Conservation (phyloP, 1,140 invertebrate species). For the Bombus soroeensis region DNA sequence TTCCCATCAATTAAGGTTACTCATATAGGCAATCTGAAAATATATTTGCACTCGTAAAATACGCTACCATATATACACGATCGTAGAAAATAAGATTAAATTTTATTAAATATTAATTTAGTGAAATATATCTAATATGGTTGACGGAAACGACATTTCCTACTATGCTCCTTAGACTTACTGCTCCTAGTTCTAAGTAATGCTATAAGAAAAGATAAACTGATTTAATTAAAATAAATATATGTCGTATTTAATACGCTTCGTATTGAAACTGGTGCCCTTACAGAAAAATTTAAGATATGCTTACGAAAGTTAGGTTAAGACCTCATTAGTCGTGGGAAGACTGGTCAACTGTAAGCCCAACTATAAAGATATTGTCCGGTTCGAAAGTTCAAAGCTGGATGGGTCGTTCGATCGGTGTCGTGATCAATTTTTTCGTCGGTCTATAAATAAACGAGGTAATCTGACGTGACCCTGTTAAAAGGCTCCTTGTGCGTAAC, state of each 20-base stretch:
- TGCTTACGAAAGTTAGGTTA: neutral
- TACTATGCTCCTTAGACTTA: neutral
- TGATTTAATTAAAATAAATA: neutral
- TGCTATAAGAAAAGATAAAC: neutral
- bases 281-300: neutral
- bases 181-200: too few relatives aligned
- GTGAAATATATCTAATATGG: neutral
- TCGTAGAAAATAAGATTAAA: too few relatives aligned
- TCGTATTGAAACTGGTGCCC: neutral
- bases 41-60: too few relatives aligned
- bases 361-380: slow-evolving; percentile 9
- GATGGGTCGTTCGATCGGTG: neutral
- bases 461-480: slow-evolving; percentile 47
- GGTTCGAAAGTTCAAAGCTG: slow-evolving; percentile 1
- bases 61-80: too few relatives aligned
- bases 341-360: neutral
- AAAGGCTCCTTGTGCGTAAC: slow-evolving; percentile 38
- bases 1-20: too few relatives aligned
- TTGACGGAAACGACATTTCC: neutral
- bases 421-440: slow-evolving; percentile 46
- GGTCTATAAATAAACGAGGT: slow-evolving; percentile 42
- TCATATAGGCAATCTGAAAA: too few relatives aligned
- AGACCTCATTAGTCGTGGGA: slow-evolving; percentile 37
- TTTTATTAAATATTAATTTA: neutral
- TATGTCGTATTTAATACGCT: neutral